Evolutionary conservation across 2,888 invertebrate genomes (phyloP).

Genomic region (Rhimphoctona megacephalus): DNA sequence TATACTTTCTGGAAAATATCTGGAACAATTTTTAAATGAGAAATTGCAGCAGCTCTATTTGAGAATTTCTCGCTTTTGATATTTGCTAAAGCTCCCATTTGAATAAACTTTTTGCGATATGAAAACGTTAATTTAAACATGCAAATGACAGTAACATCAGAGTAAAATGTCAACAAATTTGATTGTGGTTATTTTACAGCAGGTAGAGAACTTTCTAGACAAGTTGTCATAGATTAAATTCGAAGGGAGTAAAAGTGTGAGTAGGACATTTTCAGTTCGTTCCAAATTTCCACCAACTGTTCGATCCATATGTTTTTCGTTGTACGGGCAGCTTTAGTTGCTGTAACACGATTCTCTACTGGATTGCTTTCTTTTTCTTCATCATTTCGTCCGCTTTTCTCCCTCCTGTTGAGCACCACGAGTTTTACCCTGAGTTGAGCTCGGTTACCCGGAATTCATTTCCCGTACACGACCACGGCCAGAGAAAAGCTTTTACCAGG

Average conservation of each 20-base stretch:
- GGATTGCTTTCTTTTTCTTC: background rate
- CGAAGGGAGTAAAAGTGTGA: background rate
- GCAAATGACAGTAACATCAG: background rate
- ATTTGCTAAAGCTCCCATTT: background rate
- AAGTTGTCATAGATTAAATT: background rate
- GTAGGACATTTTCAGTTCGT: background rate
- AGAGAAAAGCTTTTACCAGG: constrained; percentile 21
- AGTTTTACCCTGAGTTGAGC: constrained; percentile 14
- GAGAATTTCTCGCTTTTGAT: background rate
- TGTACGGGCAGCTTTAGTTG: background rate
- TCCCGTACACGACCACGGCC: background rate
- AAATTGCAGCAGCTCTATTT: background rate
- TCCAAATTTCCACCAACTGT: constrained; percentile 10
- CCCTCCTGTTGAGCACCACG: background rate
- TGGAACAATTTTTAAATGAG: background rate
- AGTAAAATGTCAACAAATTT: constrained; percentile 11
- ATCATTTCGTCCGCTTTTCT: background rate
- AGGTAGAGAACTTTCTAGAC: background rate
- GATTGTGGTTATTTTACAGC: constrained; percentile 6
- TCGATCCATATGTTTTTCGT: constrained; percentile 13
- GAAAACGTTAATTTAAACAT: constrained; percentile 9
- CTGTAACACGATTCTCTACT: constrained; percentile 23
- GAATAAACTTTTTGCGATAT: background rate
- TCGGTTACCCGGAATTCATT: constrained; percentile 44
- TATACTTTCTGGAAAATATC: background rate